Percentiles rank a stretch among this genome's conserved stretches.
Conservation (phyloP, 2,797 vertebrate species). For the Myotis findleyi region DNA sequence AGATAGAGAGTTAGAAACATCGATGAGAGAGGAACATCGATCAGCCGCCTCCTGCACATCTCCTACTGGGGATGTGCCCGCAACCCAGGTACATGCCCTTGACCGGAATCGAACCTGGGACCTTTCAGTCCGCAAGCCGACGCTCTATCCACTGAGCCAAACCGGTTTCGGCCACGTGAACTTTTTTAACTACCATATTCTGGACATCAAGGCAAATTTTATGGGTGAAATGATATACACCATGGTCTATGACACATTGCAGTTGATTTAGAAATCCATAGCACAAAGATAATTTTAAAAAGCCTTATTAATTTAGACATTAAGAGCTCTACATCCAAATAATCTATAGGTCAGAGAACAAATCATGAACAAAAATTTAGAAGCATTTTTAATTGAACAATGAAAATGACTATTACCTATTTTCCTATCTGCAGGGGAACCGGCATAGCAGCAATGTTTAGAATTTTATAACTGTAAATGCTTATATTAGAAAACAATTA, state of each 20-base stretch:
- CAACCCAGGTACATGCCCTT: too few relatives aligned
- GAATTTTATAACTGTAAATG: background rate
- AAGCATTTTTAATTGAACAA: background rate
- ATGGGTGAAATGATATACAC: background rate
- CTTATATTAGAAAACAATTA: background rate
- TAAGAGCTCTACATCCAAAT: background rate
- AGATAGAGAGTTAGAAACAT: too few relatives aligned
- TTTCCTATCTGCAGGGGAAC: background rate
- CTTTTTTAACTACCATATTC: background rate
- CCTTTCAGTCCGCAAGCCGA: too few relatives aligned
- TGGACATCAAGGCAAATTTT: background rate
- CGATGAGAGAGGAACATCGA: too few relatives aligned
- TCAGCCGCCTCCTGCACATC: too few relatives aligned
- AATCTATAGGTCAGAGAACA: background rate
- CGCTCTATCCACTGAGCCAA: too few relatives aligned
- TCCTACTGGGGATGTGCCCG: too few relatives aligned
- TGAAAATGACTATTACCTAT: background rate
- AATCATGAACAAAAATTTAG: background rate
- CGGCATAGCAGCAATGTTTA: background rate
- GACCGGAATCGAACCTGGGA: too few relatives aligned
- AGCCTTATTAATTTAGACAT: conserved; percentile 12
- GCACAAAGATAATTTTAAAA: conserved; percentile 42
- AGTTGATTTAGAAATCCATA: conserved; percentile 26
- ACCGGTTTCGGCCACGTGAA: too few relatives aligned
- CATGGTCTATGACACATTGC: background rate